Base-by-base conservation (phyloP, 2,797 vertebrate species). In the Gambusia yucatana region DNA sequence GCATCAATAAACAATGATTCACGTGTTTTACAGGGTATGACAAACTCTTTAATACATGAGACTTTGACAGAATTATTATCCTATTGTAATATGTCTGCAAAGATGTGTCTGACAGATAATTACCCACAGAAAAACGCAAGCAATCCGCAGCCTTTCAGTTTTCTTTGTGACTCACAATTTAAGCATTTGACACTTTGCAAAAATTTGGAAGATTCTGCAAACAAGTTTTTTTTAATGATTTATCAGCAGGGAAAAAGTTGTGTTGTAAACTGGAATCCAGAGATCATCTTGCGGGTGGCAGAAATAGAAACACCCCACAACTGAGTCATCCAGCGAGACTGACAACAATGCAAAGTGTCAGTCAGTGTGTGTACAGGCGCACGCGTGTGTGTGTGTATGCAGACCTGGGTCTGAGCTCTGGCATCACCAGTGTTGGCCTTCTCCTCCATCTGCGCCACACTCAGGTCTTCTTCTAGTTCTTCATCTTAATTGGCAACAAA, bases 351-450 rank as follows among this genome's bases (percentile, higher is more conserved):
- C 82, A 39, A 43, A 36, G 20, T 43, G 50, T 70, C 7, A 77
- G 73, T 78, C 83, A 22, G 71, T 79, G 44, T 17, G n/a, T 71
- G 43, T 39, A 39, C 36, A 39, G 4, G 36, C 0, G 36, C 25
- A 20, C 5, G 63, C 22, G 36, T 46, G 10, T 16, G n/a, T 17
- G 67, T 78, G 74, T 50, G 80, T 85, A 43, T 39, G 84, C 88
- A 94, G 91, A 98, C 98, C 93, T 93, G 94, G 0, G 95, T 95
- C 90, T 98, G 98, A 55, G 97, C 96, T 89, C 96, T 96, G 59
- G 97, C 89, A 83, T 98, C 97, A 28, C 97, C 97, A 0, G 93
- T 93, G 86, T 95, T 95, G 71, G 97, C 98, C 78, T 92, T 96
- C 85, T 96, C 96, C 86, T 97, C 91, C 48, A 97, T 77, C 72